Base-by-base conservation (phyloP, 1,140 invertebrate species). In the Cryptotermes secundus region DNA sequence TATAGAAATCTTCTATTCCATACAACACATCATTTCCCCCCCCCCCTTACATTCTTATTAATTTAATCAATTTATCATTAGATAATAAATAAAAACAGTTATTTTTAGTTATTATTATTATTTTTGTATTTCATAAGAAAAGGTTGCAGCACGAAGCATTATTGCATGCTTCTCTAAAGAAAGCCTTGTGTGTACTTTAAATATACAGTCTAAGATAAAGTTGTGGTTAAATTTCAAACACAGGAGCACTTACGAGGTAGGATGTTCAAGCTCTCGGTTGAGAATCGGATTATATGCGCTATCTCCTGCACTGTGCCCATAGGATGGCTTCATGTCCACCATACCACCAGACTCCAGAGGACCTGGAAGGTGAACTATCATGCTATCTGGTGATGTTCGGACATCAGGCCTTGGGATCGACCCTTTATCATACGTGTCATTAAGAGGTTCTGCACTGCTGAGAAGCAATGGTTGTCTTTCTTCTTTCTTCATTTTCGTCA, bases 231-330 rank as follows among this genome's bases (percentile, higher is more conserved):
- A 53, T 3, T 38, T 31, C 3, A 16, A 38, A 14, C 7, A 34
- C 1, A 1, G n/a, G 10, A 81, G 35, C 42, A 88, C 89, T 89
- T 87, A 90, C 90, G 94, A 95, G 19, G 94, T 95, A 3, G 95
- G 94, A 89, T 95, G 92, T 87, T 95, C 94, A 85, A 95, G 87
- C 82, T 92, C 92, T 86, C 95, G 89, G 87, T 95, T 92, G 12
- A 92, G 88, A 12, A 93, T 88, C 65, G 94, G 94, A 88, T 94
- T 91, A 87, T 93, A 94, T 49, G 26, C 36, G 24, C 38, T 24
- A 36, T 36, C 35, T n/a, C 80, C 35, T 38, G 22, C 12, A 42
- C 9, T 26, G 19, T 36, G 1, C 3, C 14, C 35, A 35, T 81
- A 35, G 0, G 24, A 36, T 59, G 38, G 34, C 31, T 81, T 87